Evolutionary conservation across 2,888 invertebrate genomes (phyloP), one percentile per base, ranked within the genome.

Genomic region (Oegoconia quadripuncta): DNA sequence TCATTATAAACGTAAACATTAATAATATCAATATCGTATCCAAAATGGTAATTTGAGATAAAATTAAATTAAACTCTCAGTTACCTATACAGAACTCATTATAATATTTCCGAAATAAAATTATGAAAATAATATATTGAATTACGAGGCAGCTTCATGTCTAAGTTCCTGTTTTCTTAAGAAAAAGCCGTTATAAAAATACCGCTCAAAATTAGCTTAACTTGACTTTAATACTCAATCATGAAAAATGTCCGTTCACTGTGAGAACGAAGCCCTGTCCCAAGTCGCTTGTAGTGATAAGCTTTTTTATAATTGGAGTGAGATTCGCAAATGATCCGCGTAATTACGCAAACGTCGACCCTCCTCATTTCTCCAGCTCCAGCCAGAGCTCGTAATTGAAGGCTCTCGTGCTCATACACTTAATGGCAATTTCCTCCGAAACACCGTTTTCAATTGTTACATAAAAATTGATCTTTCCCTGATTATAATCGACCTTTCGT

Each of bases 271-370:
- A 62, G 57, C 60, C 56, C 61, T 60, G 55, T 63, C 67, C 64
- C 63, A 57, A 66, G 68, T 64, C 64, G 57, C 64, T 70, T 74
- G 68, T 73, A 74, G 72, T 73, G 74, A 77, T 74, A 76, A 74
- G 66, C 71, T 70, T 80, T 78, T 78, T 76, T 74, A 75, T 82
- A 83, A 83, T 83, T 81, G 74, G 68, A 66, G 67, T 58, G 72
- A 77, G 74, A 80, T 78, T 83, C 71, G 66, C 74, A 82, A 84
- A 84, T 82, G 82, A 84, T 84, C 84, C 80, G 65, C 74, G 75
- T 82, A 84, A 84, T 84, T 83, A 83, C 76, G 68, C 73, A 76
- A 75, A 81, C 74, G 84, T 83, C 84, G 74, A 84, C 86, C 86
- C 84, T 84, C 79, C 76, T 86, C 84, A 83, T 83, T 73, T 77